Evolutionary conservation across 2,888 invertebrate genomes (phyloP), one percentile per base, ranked within the genome.

Genomic region (Drosophila nr. fundita): DNA sequence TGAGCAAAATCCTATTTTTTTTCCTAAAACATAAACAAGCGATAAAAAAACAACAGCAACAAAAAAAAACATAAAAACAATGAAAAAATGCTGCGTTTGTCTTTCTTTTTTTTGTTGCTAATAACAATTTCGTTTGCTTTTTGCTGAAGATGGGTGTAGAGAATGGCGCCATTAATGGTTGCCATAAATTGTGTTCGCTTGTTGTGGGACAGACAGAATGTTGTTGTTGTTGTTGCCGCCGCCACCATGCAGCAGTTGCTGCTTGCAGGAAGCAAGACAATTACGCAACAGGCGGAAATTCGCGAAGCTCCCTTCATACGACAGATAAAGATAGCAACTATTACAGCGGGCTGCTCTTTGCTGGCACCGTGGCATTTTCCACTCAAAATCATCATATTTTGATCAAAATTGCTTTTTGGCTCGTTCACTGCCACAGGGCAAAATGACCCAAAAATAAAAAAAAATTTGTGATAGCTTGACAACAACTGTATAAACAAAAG

Each of bases 251-350:
- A 36, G 57, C 57, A 18, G n/a, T 50, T 38, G 53, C 54, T 40
- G 30, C 24, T 74, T 80, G 68, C 77, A 80, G 73, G 80, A 77
- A 81, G 78, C 67, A 40, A 49, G 11, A 15, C 32, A 61, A 66
- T 79, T 79, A 81, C 74, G 81, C 70, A 77, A 79, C 52, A 79
- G 67, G 79, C 79, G 79, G 79, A 79, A 79, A 66, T 55, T 29
- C 8, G 34, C 24, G n/a, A 50, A 49, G 34, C 8, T 24, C 45
- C 24, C 24, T 24, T 40, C 27, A 52, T 30, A 42, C 13, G 59
- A 3, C 15, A 40, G 64, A 71, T 34, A 55, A 21, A 55, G 80
- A 80, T 11, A 32, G 73, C 62, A 57, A n/a, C 53, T 36, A 21
- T 59, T 59, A 48, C 54, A 67, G 34, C 29, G 18, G 5, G 54